Percentiles rank a stretch among this genome's conserved stretches.
Conservation (phyloP, 2,113 vertebrate genomes). For the Hemibagrus wyckioides region DNA sequence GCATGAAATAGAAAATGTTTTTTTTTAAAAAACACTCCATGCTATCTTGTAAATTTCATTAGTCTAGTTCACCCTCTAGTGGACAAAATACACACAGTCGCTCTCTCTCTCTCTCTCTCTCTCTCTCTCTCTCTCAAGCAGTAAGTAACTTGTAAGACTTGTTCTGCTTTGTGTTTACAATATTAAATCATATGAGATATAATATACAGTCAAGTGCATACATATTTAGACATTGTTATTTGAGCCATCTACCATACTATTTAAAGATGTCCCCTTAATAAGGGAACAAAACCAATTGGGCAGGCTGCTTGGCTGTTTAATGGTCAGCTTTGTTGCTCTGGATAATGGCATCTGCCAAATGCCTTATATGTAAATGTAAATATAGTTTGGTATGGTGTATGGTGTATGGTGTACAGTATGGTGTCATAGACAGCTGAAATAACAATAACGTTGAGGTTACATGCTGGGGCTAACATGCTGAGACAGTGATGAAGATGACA, state of each 20-base stretch:
- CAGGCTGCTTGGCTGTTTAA: not conserved
- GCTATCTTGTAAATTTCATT: not conserved
- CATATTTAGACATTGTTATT: not conserved
- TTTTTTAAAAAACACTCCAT: not conserved
- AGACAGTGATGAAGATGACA: conserved; percentile 77
- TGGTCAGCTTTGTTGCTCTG: no score
- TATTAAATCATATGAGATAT: not conserved
- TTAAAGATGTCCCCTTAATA: not conserved
- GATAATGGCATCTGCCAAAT: no score
- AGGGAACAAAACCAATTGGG: not conserved
- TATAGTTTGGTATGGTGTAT: no score
- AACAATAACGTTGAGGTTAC: conserved; percentile 54
- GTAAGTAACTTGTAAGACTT: no score
- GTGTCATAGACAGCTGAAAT: not conserved
- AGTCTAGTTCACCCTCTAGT: conserved; percentile 56
- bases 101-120: no score
- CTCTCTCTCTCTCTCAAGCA: no score
- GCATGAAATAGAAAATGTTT: not conserved
- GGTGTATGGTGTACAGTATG: no score
- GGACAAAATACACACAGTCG: no score
- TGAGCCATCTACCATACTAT: not conserved
- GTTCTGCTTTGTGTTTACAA: not conserved
- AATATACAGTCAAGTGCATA: not conserved
- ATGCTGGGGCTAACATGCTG: conserved; percentile 67
- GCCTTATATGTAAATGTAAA: no score